Evolutionary conservation across 2,888 invertebrate species (phyloP).

Genomic region (Drosophila putrida): DNA sequence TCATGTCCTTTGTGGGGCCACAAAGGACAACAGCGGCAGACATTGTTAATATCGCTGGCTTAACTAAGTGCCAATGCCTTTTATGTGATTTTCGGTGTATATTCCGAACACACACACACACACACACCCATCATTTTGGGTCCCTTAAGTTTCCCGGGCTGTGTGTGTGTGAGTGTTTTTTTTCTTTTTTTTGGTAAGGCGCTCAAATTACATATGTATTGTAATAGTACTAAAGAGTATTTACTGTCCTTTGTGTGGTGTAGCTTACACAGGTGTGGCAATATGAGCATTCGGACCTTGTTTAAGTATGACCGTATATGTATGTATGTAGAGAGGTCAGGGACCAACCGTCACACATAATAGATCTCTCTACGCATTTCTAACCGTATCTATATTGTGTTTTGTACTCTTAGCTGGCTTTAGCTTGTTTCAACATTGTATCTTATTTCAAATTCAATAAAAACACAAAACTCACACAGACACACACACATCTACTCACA

Average conservation of each 20-base stretch:
- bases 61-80: conserved; percentile 80
- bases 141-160: conserved; percentile 8
- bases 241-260: conserved; percentile 39
- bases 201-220: conserved; percentile 37
- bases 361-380: not conserved
- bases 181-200: not conserved
- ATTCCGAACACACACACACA: conserved; percentile 13
- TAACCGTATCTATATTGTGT: conserved; percentile 2
- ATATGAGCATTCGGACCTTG: conserved; percentile 21
- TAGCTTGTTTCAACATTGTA: conserved; percentile 46
- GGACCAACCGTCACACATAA: not conserved
- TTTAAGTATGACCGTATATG: conserved; percentile 45
- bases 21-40: conserved; percentile 58
- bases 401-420: conserved; percentile 19
- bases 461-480: conserved; percentile 28
- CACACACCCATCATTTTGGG: conserved; percentile 6
- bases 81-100: conserved; percentile 70
- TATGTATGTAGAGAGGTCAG: conserved; percentile 1
- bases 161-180: conserved; percentile 1
- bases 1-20: conserved; percentile 48
- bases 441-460: conserved; percentile 62
- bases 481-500: conserved; percentile 10
- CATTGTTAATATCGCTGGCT: conserved; percentile 79
- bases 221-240: conserved; percentile 44
- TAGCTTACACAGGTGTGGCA: conserved; percentile 34